phyloP scores from a whole-genome alignment of 2,888 invertebrate genomes.

The Leucophenga montana region DNA sequence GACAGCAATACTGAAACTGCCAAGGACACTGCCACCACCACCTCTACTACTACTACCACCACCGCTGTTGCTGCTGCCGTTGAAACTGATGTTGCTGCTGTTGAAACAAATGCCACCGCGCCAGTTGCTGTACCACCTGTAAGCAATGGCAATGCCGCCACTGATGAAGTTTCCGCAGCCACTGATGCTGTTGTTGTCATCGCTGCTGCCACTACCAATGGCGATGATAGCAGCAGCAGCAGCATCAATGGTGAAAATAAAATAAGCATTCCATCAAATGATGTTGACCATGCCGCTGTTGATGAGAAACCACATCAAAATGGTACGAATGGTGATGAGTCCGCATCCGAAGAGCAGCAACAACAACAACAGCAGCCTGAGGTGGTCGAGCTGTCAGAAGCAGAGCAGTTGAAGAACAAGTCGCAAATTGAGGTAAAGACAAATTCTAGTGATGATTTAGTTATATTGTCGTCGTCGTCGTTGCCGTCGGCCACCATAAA shows the following conservation, averaged over 20 bases:
- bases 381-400: slow-evolving; percentile 43
- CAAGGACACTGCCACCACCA: slow-evolving; percentile 42
- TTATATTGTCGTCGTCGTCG: background rate
- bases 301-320: slow-evolving; percentile 61
- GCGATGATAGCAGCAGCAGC: slow-evolving; percentile 45
- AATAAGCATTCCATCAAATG: slow-evolving; percentile 51
- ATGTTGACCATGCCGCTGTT: slow-evolving; percentile 34
- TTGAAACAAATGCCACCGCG: slow-evolving; percentile 22
- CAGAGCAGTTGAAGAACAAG: slow-evolving; percentile 60
- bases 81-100: slow-evolving; percentile 39
- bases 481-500: too few species aligned
- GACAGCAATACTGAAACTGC: slow-evolving; percentile 39
- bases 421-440: slow-evolving; percentile 70
- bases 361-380: background rate
- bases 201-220: slow-evolving; percentile 40
- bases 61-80: slow-evolving; percentile 40
- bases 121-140: slow-evolving; percentile 43
- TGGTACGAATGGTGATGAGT: slow-evolving; percentile 57
- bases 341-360: background rate
- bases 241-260: slow-evolving; percentile 37
- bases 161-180: slow-evolving; percentile 20
- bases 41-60: slow-evolving; percentile 37
- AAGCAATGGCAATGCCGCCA: slow-evolving; percentile 57
- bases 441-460: slow-evolving; percentile 27
- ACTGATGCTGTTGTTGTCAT: slow-evolving; percentile 46